phyloP scores from a whole-genome alignment of 2,113 vertebrate species.

The Saguinus imperator region DNA sequence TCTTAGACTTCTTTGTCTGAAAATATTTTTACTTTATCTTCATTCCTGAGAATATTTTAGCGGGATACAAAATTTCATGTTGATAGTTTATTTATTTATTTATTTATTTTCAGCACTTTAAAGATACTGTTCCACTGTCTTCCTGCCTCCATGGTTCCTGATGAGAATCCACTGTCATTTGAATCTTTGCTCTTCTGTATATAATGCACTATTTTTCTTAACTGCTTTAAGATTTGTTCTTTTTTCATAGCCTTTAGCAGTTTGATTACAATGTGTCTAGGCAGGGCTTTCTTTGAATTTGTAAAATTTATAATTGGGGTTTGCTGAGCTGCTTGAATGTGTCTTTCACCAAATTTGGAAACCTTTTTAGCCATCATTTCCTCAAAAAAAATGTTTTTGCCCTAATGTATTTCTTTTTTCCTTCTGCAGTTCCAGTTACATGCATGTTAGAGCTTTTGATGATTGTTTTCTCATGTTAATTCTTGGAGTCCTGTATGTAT shows the following conservation, averaged over 20 bases:
- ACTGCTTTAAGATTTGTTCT: neutral
- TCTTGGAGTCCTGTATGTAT: neutral
- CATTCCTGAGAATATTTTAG: constrained; percentile 17
- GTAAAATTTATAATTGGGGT: neutral
- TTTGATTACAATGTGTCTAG: neutral
- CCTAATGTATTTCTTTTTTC: neutral
- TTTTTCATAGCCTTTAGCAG: neutral
- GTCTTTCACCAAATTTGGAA: neutral
- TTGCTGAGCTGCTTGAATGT: constrained; percentile 9
- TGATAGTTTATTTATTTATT: neutral
- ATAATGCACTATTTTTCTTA: neutral
- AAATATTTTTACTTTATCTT: constrained; percentile 44
- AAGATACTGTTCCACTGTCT: neutral
- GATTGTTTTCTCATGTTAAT: neutral
- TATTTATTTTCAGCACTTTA: neutral
- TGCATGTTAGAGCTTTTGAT: neutral
- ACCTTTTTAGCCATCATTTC: neutral
- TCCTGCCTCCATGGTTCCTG: neutral
- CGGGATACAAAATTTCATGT: constrained; percentile 1
- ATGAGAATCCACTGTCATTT: neutral
- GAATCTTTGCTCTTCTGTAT: neutral
- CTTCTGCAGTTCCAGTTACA: neutral
- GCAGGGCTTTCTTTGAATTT: neutral
- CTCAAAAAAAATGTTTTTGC: neutral
- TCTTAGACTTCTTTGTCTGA: neutral